phyloP scores from a whole-genome alignment of 2,888 invertebrate species.

The Parthenolecanium corni region DNA sequence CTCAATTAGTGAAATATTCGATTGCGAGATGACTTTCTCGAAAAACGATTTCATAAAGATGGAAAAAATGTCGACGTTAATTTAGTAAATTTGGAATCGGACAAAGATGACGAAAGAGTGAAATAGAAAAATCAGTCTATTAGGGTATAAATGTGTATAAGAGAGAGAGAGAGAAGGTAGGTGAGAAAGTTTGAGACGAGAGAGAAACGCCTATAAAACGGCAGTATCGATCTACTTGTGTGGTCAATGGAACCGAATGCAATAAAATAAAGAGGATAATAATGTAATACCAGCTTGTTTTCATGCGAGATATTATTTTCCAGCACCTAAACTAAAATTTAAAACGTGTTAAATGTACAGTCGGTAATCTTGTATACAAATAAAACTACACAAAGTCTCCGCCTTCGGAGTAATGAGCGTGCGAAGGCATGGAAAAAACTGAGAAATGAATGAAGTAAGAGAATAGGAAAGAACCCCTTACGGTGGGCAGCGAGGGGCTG shows the following conservation, averaged over 20 bases:
- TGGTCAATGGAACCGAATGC: constrained; percentile 19
- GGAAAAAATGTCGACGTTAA: constrained; percentile 5
- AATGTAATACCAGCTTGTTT: constrained; percentile 22
- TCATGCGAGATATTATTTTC: constrained; percentile 15
- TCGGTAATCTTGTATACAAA: constrained; percentile 13
- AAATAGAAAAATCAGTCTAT: too few species aligned
- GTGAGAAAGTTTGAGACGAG: neutral
- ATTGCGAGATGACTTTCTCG: too few species aligned
- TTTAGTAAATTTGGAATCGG: constrained; percentile 10
- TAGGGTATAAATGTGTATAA: too few species aligned
- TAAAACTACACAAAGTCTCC: constrained; percentile 3
- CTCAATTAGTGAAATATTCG: too few species aligned
- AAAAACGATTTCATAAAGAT: constrained; percentile 18
- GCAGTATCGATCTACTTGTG: constrained; percentile 18
- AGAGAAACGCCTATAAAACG: constrained; percentile 10
- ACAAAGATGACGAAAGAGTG: too few species aligned
- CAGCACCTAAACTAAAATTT: constrained; percentile 20
- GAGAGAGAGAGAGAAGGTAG: too few species aligned
- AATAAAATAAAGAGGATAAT: constrained; percentile 27
- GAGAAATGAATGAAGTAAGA: constrained; percentile 5
- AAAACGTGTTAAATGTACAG: constrained; percentile 20
- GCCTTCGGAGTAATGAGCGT: constrained; percentile 18
- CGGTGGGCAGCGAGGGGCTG: too few species aligned
- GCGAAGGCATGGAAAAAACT: neutral
- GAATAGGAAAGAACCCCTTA: too few species aligned